phyloP scores from a whole-genome alignment of 2,888 invertebrate species.

The Apotomis betuletana region DNA sequence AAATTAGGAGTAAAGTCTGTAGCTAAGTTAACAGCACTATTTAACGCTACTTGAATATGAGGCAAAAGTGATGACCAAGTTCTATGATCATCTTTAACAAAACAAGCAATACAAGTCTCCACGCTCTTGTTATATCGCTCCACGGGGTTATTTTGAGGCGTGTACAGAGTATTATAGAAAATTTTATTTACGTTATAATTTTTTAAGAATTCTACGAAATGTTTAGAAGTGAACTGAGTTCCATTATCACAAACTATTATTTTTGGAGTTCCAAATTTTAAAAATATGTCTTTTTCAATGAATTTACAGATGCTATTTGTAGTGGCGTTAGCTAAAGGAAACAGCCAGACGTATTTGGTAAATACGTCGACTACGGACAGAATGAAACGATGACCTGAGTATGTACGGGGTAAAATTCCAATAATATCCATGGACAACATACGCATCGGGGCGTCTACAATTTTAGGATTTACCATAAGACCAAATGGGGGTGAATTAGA shows the following conservation, averaged over 20 bases:
- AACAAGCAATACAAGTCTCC: no score
- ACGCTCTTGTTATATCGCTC: no score
- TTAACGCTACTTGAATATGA: no score
- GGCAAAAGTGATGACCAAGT: no score
- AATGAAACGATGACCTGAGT: conserved; percentile 26
- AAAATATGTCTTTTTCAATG: conserved; percentile 22
- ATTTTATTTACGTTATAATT: conserved; percentile 23
- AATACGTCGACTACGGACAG: conserved; percentile 21
- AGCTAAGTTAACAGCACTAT: no score
- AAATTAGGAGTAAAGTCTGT: no score
- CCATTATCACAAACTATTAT: conserved; percentile 31
- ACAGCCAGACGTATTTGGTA: conserved; percentile 24
- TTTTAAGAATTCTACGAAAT: conserved; percentile 21
- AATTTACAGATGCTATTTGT: conserved; percentile 19
- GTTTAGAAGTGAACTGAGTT: conserved; percentile 21
- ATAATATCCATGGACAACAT: conserved; percentile 10
- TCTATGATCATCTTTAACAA: no score
- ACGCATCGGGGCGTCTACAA: not conserved
- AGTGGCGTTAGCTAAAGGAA: conserved; percentile 19
- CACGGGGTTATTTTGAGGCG: not conserved
- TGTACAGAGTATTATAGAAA: conserved; percentile 20
- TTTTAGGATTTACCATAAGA: conserved; percentile 14
- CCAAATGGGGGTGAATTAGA: conserved; percentile 7
- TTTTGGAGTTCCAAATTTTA: conserved; percentile 28
- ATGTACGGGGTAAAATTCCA: conserved; percentile 11